Percentiles rank a stretch among this genome's conserved stretches.
These are phyloP conservation scores for Caenorhabditis latens DNA, from an alignment of 1,140 invertebrate species.

Conservation along the genomic window DNA sequence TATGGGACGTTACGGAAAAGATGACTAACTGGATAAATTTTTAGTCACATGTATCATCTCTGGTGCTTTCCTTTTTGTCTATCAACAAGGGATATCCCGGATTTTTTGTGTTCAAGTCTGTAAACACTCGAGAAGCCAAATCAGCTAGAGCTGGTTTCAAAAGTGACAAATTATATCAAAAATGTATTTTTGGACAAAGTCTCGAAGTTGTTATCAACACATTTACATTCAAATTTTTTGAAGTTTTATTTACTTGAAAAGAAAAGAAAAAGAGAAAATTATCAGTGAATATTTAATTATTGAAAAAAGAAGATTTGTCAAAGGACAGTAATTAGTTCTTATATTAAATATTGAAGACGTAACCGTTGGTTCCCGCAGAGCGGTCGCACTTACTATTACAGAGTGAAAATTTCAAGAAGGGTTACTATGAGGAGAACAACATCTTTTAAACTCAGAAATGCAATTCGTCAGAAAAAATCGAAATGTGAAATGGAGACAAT, in stretches of 20 bases:
- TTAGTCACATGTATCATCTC: slow-evolving; percentile 39
- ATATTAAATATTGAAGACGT: not conserved
- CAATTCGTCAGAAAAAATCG: not conserved
- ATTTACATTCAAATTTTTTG: too few species aligned
- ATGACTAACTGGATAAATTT: slow-evolving; percentile 50
- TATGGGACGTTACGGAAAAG: not conserved
- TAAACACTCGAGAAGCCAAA: not conserved
- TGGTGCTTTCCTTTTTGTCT: not conserved
- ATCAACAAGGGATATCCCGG: slow-evolving; percentile 27
- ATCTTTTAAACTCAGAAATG: not conserved
- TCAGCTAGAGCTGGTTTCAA: too few species aligned
- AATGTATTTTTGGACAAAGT: too few species aligned
- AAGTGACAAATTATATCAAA: too few species aligned
- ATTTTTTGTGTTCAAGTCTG: not conserved
- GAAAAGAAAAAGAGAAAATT: not conserved
- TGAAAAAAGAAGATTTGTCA: not conserved
- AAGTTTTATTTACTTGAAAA: not conserved
- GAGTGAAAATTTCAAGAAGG: not conserved
- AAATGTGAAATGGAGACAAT: not conserved
- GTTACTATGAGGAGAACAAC: not conserved
- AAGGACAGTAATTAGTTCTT: not conserved
- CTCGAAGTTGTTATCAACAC: too few species aligned
- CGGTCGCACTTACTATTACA: not conserved
- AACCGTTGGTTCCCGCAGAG: not conserved
- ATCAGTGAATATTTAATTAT: not conserved